phyloP scores from a whole-genome alignment of 1,140 invertebrate species.

The Bombus turneri region DNA sequence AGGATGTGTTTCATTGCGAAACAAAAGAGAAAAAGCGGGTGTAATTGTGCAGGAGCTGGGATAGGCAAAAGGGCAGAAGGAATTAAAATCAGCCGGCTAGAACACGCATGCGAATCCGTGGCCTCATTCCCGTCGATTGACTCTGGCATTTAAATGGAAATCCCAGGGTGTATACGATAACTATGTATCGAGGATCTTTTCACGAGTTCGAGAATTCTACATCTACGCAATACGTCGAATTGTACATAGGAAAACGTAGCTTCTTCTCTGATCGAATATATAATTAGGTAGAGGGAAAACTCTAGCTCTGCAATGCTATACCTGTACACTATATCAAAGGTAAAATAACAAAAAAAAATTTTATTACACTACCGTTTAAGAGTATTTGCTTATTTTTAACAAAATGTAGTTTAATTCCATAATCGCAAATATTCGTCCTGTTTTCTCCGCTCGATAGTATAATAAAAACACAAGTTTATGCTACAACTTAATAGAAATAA shows the following conservation, averaged over 20 bases:
- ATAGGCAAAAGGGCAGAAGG: constrained; percentile 45
- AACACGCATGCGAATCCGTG: constrained; percentile 24
- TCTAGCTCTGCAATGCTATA: neutral
- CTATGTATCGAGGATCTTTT: constrained; percentile 4
- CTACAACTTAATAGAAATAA: too few species aligned
- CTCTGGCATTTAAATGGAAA: constrained; percentile 56
- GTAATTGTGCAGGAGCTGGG: neutral
- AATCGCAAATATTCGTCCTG: too few species aligned
- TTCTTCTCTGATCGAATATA: neutral
- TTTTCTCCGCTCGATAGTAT: too few species aligned
- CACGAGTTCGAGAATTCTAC: neutral
- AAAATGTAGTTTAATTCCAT: too few species aligned
- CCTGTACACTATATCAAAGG: too few species aligned
- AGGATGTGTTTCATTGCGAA: neutral
- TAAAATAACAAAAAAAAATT: too few species aligned
- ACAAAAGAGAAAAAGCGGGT: constrained; percentile 1
- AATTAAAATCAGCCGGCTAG: constrained; percentile 27
- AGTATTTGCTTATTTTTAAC: too few species aligned
- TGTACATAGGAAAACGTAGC: neutral
- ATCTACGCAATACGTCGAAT: constrained; percentile 26
- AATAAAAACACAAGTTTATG: too few species aligned
- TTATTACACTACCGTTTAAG: too few species aligned
- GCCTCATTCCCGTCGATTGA: constrained; percentile 53
- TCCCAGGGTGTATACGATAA: neutral
- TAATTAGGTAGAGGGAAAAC: neutral